phyloP scores from a whole-genome alignment of 2,113 vertebrate species.

The Nyctereutes procyonoides region DNA sequence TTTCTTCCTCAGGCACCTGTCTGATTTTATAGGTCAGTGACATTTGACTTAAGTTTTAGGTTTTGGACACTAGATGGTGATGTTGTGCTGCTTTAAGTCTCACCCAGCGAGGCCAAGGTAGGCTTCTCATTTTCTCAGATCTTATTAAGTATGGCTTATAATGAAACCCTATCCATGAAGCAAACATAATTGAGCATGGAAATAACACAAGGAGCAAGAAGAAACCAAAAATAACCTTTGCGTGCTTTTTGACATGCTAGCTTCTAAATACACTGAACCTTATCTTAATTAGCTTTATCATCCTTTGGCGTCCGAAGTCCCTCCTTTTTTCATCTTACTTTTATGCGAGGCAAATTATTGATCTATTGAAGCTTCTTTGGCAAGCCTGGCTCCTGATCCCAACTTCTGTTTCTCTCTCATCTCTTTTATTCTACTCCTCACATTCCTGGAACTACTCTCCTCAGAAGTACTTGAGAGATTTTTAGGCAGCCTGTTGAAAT shows the following conservation, averaged over 20 bases:
- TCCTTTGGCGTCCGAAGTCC: background rate
- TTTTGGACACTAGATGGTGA: conserved; percentile 77
- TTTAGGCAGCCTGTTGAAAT: background rate
- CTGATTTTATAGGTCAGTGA: conserved; percentile 40
- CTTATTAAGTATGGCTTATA: background rate
- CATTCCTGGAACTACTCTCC: background rate
- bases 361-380: background rate
- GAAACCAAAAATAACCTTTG: conserved; percentile 22
- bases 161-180: background rate
- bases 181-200: background rate
- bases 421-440: background rate
- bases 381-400: background rate
- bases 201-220: background rate
- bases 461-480: background rate
- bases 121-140: background rate
- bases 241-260: background rate
- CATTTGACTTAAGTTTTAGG: conserved; percentile 56
- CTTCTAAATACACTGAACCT: background rate
- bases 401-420: background rate
- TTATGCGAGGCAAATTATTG: background rate
- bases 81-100: conserved; percentile 55
- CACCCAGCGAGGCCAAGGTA: background rate
- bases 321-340: background rate
- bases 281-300: background rate
- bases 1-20: background rate